Conservation (phyloP, 2,797 vertebrate species). For the Poeciliopsis turneri region DNA sequence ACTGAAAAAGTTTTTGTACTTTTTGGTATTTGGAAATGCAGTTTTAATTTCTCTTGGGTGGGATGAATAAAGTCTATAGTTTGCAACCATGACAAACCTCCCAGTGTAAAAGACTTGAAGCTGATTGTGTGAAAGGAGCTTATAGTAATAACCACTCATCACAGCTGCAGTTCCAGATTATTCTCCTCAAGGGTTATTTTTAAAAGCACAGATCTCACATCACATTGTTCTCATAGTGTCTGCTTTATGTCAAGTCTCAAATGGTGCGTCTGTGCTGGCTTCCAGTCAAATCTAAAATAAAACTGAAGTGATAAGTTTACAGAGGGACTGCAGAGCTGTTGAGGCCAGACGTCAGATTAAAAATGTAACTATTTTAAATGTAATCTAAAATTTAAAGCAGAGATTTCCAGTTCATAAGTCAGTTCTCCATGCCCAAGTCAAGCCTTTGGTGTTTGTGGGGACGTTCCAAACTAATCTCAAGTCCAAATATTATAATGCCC, state of each 20-base stretch:
- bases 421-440: background rate
- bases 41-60: background rate
- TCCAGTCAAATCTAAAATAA: constrained; percentile 38
- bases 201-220: constrained; percentile 7
- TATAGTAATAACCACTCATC: background rate
- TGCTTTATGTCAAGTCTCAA: constrained; percentile 44
- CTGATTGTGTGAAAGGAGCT: background rate
- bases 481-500: background rate
- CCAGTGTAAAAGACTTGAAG: background rate
- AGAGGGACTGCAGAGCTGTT: background rate
- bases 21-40: background rate
- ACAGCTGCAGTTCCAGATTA: background rate
- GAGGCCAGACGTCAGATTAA: background rate
- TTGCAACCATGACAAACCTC: background rate
- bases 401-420: background rate
- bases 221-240: constrained; percentile 19
- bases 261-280: constrained; percentile 18
- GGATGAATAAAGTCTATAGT: background rate
- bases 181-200: constrained; percentile 5
- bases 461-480: background rate
- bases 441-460: background rate
- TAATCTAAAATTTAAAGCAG: background rate
- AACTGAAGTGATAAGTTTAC: constrained; percentile 23
- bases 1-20: background rate
- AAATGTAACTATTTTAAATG: background rate